A percentile compares a stretch with the other conserved stretches of the same genome.
These are phyloP conservation scores for Heteropelma amictum DNA, from an alignment of 2,888 invertebrate species.

Conservation along the genomic window DNA sequence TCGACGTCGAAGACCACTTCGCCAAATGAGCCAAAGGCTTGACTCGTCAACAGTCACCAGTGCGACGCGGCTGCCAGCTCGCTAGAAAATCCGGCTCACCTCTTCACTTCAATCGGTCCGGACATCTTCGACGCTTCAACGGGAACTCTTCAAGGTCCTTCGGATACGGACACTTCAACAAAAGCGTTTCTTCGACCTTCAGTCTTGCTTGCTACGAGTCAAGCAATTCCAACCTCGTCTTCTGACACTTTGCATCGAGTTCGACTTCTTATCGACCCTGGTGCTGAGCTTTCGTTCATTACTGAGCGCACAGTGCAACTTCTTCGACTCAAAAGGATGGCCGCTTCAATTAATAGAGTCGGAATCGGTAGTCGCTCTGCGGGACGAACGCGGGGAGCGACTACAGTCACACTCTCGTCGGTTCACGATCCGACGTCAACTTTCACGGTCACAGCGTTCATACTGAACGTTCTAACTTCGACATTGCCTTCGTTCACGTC, in stretches of 20 bases:
- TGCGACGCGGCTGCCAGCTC: background rate
- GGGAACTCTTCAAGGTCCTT: too few species aligned
- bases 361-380: background rate
- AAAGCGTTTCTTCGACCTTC: background rate
- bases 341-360: background rate
- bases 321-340: background rate
- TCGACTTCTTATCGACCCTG: background rate
- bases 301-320: background rate
- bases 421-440: too few species aligned
- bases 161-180: too few species aligned
- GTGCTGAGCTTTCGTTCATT: background rate
- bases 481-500: background rate
- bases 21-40: background rate
- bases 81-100: background rate
- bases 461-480: background rate
- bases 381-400: background rate
- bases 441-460: background rate
- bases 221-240: background rate
- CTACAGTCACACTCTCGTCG: background rate
- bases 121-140: background rate
- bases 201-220: background rate
- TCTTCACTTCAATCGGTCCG: background rate
- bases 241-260: background rate
- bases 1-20: background rate
- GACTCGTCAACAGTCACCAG: background rate